These are phyloP conservation scores for Chromoteleia sp. DNA, from an alignment of 2,888 invertebrate genomes.

Conservation along the genomic window DNA sequence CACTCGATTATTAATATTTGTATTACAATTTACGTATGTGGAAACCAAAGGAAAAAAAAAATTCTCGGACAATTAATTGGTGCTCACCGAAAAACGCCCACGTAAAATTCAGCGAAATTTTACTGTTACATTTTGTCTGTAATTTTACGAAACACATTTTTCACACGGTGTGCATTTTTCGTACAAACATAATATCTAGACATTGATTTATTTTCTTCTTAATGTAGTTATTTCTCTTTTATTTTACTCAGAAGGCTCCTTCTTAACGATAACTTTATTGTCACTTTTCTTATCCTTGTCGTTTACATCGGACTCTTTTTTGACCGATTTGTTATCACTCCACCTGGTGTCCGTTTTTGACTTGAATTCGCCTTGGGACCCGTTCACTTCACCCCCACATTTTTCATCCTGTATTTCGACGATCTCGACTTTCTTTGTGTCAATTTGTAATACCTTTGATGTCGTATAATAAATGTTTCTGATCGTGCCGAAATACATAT, in stretches of 20 bases:
- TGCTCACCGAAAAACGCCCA: not conserved
- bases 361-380: constrained; percentile 81
- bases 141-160: constrained; percentile 26
- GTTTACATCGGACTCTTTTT: constrained; percentile 77
- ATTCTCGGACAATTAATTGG: not conserved
- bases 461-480: constrained; percentile 83
- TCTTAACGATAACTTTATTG: constrained; percentile 77
- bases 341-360: constrained; percentile 82
- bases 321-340: constrained; percentile 81
- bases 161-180: constrained; percentile 37
- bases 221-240: constrained; percentile 63
- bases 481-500: constrained; percentile 89
- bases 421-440: constrained; percentile 82
- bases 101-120: constrained; percentile 16
- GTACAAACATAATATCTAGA: constrained; percentile 56
- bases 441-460: constrained; percentile 80
- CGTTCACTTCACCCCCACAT: constrained; percentile 79
- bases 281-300: constrained; percentile 82
- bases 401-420: constrained; percentile 84
- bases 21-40: not conserved
- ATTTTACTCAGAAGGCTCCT: constrained; percentile 74
- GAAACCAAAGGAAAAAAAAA: constrained; percentile 8
- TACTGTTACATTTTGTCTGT: not conserved
- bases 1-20: constrained; percentile 8
- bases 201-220: constrained; percentile 36